These are phyloP conservation scores for Nephrotoma flavescens DNA, from an alignment of 2,888 invertebrate species.

Conservation along the genomic window DNA sequence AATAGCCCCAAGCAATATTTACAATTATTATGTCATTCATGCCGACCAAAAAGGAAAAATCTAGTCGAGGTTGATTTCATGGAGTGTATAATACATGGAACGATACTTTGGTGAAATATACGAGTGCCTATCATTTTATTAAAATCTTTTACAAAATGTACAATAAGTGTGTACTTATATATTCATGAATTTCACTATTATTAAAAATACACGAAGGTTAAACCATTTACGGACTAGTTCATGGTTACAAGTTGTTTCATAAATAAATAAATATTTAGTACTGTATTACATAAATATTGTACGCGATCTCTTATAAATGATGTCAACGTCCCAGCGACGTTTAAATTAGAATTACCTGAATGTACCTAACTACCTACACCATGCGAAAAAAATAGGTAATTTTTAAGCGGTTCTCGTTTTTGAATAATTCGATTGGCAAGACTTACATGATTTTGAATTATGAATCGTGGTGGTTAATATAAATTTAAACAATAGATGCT, in stretches of 20 bases:
- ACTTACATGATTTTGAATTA: too few species aligned
- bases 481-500: too few species aligned
- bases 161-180: background rate
- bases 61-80: background rate
- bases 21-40: background rate
- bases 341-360: too few species aligned
- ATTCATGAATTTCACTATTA: background rate
- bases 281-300: too few species aligned
- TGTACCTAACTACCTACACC: too few species aligned
- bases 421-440: too few species aligned
- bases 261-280: too few species aligned
- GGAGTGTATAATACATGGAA: background rate
- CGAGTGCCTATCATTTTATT: background rate
- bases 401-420: too few species aligned
- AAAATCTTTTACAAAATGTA: background rate
- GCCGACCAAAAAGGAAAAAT: background rate
- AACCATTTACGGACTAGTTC: background rate
- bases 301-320: too few species aligned
- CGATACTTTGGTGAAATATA: background rate
- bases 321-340: too few species aligned
- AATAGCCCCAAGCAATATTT: background rate
- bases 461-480: too few species aligned
- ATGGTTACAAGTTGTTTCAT: background rate
- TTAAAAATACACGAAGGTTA: background rate
- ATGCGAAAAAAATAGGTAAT: too few species aligned